Evolutionary conservation across 2,797 vertebrate genomes (phyloP).

Genomic region (Lindbergichthys nudifrons): DNA sequence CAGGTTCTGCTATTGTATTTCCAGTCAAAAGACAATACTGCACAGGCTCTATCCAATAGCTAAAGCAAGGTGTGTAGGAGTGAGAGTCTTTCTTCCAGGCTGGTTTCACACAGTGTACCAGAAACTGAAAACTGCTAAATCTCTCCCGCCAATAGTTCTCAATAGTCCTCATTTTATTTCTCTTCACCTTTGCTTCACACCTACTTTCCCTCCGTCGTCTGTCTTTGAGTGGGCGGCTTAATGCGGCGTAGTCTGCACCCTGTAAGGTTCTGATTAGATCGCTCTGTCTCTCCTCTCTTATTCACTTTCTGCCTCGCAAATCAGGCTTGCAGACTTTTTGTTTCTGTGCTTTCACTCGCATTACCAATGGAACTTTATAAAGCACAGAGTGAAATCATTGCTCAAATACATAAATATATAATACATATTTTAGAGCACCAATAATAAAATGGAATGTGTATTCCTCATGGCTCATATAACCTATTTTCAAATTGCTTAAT

Average conservation of each 20-base stretch:
- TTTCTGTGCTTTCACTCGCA: neutral
- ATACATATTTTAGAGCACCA: no score
- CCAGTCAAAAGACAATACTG: slow-evolving; percentile 47
- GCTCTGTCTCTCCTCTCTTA: slow-evolving; percentile 19
- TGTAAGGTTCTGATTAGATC: slow-evolving; percentile 55
- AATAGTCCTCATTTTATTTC: slow-evolving; percentile 18
- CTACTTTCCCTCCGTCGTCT: slow-evolving; percentile 38
- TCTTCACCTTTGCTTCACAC: slow-evolving; percentile 45
- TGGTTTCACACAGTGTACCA: slow-evolving; percentile 33
- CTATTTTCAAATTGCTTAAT: neutral
- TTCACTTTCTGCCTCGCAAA: slow-evolving; percentile 28
- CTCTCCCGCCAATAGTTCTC: slow-evolving; percentile 20
- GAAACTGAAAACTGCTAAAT: slow-evolving; percentile 33
- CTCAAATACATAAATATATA: neutral
- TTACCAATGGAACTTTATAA: slow-evolving; percentile 7
- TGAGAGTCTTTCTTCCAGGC: slow-evolving; percentile 8
- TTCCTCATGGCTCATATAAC: neutral
- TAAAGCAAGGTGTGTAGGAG: slow-evolving; percentile 27
- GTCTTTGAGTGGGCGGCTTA: slow-evolving; percentile 44
- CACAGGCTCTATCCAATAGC: slow-evolving; percentile 13
- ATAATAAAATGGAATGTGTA: neutral
- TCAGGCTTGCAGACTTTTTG: slow-evolving; percentile 6
- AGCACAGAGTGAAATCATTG: neutral
- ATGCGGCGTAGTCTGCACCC: slow-evolving; percentile 43
- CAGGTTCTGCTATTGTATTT: slow-evolving; percentile 58